Percentiles rank a stretch among this genome's conserved stretches.
These are phyloP conservation scores for Bungarus multicinctus DNA, from an alignment of 2,113 vertebrate genomes.

Conservation along the genomic window DNA sequence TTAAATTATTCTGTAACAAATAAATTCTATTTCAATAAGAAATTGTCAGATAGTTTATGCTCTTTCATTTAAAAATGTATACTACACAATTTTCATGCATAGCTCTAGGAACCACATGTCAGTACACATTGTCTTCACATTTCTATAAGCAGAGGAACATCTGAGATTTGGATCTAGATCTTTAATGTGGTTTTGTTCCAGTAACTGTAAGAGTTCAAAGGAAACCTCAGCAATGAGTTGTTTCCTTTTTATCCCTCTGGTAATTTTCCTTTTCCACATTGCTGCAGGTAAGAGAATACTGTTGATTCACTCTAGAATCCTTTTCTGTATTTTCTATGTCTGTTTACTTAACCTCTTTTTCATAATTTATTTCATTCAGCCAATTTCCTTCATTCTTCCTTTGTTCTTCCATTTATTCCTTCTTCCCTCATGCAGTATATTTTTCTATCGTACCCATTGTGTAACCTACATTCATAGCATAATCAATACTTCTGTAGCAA, in stretches of 20 bases:
- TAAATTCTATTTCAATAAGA: background rate
- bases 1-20: background rate
- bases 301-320: no score
- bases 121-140: background rate
- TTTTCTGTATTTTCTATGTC: no score
- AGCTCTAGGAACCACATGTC: background rate
- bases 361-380: background rate
- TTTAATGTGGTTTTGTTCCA: background rate
- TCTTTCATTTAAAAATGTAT: background rate
- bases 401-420: background rate
- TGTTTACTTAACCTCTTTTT: background rate
- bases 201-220: background rate
- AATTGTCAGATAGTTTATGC: background rate
- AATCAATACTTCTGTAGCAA: background rate
- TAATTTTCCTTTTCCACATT: background rate
- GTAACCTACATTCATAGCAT: background rate
- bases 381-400: background rate
- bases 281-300: background rate
- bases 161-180: background rate
- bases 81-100: background rate
- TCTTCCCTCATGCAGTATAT: background rate
- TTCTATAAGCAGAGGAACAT: background rate
- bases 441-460: background rate
- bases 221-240: background rate
- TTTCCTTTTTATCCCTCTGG: background rate